Percentiles rank a stretch among this genome's conserved stretches.
phyloP scores from a whole-genome alignment of 35 echinoderm and acorn worm genomes.

The Acanthaster planci region DNA sequence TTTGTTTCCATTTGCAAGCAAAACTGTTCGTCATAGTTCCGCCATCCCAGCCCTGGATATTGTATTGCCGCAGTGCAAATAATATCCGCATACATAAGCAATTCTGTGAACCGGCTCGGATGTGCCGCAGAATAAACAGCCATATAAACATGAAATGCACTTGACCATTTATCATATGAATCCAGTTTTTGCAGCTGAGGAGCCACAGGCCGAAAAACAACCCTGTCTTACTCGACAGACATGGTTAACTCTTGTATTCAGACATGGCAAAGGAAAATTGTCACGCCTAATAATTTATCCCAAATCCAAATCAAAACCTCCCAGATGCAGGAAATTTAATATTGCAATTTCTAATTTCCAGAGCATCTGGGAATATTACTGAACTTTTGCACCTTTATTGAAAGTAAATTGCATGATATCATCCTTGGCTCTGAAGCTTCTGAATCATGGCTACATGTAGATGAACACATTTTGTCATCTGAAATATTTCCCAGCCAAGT shows the following conservation, averaged over 20 bases:
- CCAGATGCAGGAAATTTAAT: conserved; percentile 9
- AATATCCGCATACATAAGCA: background rate
- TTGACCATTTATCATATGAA: too few species aligned
- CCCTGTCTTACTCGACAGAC: too few species aligned
- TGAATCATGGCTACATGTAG: conserved; percentile 40
- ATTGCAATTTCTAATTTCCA: conserved; percentile 32
- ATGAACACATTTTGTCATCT: background rate
- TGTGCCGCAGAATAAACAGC: background rate
- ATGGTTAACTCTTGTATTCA: too few species aligned
- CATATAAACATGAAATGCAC: background rate
- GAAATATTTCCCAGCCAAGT: conserved; percentile 33
- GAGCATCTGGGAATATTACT: background rate
- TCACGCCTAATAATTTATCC: too few species aligned
- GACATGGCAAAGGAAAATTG: too few species aligned
- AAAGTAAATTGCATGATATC: conserved; percentile 21
- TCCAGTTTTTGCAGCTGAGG: too few species aligned
- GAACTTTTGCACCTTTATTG: conserved; percentile 27
- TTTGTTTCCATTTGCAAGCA: too few species aligned
- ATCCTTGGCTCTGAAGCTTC: conserved; percentile 38
- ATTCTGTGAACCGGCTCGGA: background rate
- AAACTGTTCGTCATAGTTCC: too few species aligned
- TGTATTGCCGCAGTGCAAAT: background rate
- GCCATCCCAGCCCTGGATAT: background rate
- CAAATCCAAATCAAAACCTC: background rate
- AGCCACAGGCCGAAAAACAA: too few species aligned